Base-by-base conservation (phyloP, 2,113 vertebrate genomes). In the Dendropsophus ebraccatus region DNA sequence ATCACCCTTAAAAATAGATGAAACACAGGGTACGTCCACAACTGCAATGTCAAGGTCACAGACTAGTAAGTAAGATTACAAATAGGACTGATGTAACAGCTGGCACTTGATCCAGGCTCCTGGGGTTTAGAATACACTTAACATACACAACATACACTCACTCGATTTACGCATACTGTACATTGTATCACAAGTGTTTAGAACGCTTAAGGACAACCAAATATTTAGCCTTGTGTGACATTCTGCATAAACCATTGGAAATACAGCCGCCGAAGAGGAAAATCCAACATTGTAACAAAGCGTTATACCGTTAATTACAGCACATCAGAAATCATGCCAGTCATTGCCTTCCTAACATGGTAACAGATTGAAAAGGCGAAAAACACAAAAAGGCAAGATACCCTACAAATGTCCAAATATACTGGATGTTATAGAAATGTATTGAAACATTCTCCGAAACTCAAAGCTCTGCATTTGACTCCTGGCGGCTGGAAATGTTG, bases 1-100 rank as follows among this genome's bases (percentile, higher is more conserved):
- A 85, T 82, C 90, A 79, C 62, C 87, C 82, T 88, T 92, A 93
- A 75, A 70, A 94, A 94, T 87, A 94, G 91, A 93, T 89, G 83
- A 92, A 91, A 93, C 88, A 93, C 90, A 93, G 35, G 70, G 54
- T 84, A 75, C 74, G 93, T 90, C 92, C 85, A 92, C 85, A 91
- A 91, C 93, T 92, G 93, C 93, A 93, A 96, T 96, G 95, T 96
- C 96, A 97, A 98, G 96, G 97, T 98, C 96, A 97, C 89, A 94
- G 93, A 93, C 90, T 90, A 94, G 91, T 90, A 92, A 90, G 93
- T 89, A 92, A 92, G 91, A 93, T 93, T 92, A 93, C 89, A 90
- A 92, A 90, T 88, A 91, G 73, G 89, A 92, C 90, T 94, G 95
- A 96, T 94, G 93, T 95, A 98, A 97, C 94, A 96, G 94, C 95